These are phyloP conservation scores for Tetraneura akinire DNA, from an alignment of 1,140 invertebrate species.

Conservation along the genomic window DNA sequence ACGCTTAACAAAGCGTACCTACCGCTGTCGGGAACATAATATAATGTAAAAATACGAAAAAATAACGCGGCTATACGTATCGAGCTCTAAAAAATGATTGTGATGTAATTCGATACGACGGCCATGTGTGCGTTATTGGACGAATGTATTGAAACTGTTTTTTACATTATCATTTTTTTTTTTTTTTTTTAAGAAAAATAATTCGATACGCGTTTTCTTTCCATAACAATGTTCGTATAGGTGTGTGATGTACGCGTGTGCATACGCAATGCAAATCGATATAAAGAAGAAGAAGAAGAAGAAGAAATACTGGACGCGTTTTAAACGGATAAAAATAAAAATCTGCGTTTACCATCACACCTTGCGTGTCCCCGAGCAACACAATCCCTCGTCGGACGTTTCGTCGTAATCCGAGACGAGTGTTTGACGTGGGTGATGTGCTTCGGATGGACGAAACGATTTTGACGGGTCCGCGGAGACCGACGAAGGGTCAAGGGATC, in stretches of 20 bases:
- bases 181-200: too few species aligned
- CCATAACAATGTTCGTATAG: conserved; percentile 28
- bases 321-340: conserved; percentile 39
- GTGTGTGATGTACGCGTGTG: not conserved
- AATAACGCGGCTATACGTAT: too few species aligned
- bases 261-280: too few species aligned
- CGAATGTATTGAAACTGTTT: not conserved
- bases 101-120: conserved; percentile 35
- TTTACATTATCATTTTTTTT: too few species aligned
- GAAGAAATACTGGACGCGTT: conserved; percentile 42
- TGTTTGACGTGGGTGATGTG: conserved; percentile 10
- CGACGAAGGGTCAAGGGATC: conserved; percentile 29
- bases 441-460: not conserved
- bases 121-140: conserved; percentile 7
- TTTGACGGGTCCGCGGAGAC: not conserved
- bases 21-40: too few species aligned
- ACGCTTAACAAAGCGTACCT: too few species aligned
- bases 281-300: too few species aligned
- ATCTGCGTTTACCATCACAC: conserved; percentile 26
- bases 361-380: too few species aligned
- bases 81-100: too few species aligned
- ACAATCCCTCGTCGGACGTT: conserved; percentile 36
- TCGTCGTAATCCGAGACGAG: conserved; percentile 40
- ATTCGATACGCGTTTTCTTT: not conserved
- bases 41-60: too few species aligned